Evolutionary conservation across 2,888 invertebrate species (phyloP), one percentile per base, ranked within the genome.

Genomic region (Agriopis leucophaearia): DNA sequence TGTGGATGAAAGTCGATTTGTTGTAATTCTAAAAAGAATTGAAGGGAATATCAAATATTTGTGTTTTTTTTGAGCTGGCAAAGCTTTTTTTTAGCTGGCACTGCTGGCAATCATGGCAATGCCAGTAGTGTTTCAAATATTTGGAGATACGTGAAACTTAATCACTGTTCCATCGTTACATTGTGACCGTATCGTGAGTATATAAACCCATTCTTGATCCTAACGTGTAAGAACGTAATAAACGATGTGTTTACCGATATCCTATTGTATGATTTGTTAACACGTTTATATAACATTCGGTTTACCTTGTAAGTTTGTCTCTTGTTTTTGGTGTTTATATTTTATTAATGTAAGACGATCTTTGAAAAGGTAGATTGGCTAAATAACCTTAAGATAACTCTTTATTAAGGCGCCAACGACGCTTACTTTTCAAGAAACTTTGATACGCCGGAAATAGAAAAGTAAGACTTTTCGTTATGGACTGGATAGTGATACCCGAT

Each of bases 221-320:
- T 77, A 72, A 76, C 77, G 76, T 75, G 65, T 76, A 69, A 77
- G 71, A 75, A 73, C 72, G 69, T 80, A 85, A 84, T 86, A 86
- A 86, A 86, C 65, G 78, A 80, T 78, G 79, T 82, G 80, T 82
- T 81, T 76, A 79, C 71, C 69, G 77, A 81, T 78, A 73, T 66
- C 61, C 66, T 72, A 72, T 77, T 77, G 71, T 78, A 74, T 78
- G 72, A 75, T 79, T 78, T 78, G 45, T 59, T 55, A 18, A 55
- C 35, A 56, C 51, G 62, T 57, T 64, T 59, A 38, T 48, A 42
- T 48, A 48, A 47, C 40, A 44, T n/a, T n/a, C 15, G 48, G 9
- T 50, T 56, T 59, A 52, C 52, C 58, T 57, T 45, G 52, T 50
- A 16, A 42, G 16, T 50, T 60, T 50, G 40, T 55, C 13, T 18